These are phyloP conservation scores for Cynopterus brachyotis DNA, from an alignment of 2,113 vertebrate genomes.

Conservation along the genomic window DNA sequence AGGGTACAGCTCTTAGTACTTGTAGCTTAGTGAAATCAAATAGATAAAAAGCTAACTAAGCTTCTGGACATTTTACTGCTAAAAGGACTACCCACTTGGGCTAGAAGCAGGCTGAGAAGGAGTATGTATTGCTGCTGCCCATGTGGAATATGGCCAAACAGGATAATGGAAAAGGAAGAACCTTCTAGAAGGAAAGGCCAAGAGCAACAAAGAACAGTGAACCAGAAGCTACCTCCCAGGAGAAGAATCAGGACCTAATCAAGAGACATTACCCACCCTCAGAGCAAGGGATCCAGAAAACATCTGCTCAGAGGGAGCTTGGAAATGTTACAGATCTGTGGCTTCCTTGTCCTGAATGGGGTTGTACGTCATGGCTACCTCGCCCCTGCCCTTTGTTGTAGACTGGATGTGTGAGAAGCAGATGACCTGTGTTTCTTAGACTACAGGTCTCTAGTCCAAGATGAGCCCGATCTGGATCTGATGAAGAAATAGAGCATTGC, in stretches of 20 bases:
- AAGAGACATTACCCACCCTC: too few relatives aligned
- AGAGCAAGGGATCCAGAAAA: not conserved
- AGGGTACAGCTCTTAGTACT: not conserved
- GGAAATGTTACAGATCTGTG: not conserved
- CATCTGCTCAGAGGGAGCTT: not conserved
- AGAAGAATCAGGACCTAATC: not conserved
- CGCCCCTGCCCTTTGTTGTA: not conserved
- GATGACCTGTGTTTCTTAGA: not conserved
- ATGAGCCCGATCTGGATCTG: not conserved
- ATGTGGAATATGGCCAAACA: not conserved
- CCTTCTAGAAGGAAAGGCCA: not conserved
- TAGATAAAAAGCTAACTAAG: too few relatives aligned
- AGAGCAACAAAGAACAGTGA: not conserved
- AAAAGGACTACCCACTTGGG: too few relatives aligned
- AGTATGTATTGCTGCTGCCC: not conserved
- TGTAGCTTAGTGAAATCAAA: not conserved
- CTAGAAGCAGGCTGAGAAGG: not conserved
- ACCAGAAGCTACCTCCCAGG: not conserved
- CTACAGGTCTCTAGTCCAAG: not conserved
- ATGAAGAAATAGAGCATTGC: not conserved
- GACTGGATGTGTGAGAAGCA: too few relatives aligned
- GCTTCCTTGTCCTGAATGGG: not conserved
- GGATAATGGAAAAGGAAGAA: not conserved
- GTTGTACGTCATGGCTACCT: not conserved
- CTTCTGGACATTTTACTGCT: too few relatives aligned